These are phyloP conservation scores for Latheticus oryzae DNA, from an alignment of 2,888 invertebrate genomes.

Conservation along the genomic window DNA sequence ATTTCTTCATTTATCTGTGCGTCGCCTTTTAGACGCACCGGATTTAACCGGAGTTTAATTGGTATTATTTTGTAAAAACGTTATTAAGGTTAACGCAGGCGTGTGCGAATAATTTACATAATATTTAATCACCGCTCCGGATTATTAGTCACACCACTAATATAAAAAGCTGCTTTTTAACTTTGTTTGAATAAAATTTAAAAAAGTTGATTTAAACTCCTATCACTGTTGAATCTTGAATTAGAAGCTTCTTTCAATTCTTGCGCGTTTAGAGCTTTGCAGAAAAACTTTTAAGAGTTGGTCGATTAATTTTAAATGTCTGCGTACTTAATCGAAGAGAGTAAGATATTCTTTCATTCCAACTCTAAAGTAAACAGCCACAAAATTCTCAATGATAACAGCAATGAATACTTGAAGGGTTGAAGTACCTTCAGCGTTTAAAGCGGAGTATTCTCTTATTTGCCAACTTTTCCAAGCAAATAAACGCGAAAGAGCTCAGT, in stretches of 20 bases:
- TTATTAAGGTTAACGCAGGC: too few species aligned
- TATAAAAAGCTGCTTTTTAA: too few species aligned
- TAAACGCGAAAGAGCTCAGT: conserved; percentile 40
- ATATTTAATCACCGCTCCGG: too few species aligned
- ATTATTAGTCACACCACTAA: background rate
- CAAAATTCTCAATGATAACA: conserved; percentile 28
- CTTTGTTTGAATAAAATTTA: too few species aligned
- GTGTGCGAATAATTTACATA: too few species aligned
- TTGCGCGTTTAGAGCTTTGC: too few species aligned
- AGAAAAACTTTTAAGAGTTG: background rate
- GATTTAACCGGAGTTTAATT: conserved; percentile 16
- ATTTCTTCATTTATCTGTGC: conserved; percentile 60
- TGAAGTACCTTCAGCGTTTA: conserved; percentile 28
- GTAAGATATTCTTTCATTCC: conserved; percentile 4
- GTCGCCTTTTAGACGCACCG: conserved; percentile 11
- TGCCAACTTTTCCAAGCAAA: conserved; percentile 39
- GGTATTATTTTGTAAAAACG: conserved; percentile 17
- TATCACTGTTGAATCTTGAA: too few species aligned
- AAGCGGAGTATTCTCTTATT: conserved; percentile 33
- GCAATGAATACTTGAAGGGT: conserved; percentile 32
- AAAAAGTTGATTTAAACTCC: too few species aligned
- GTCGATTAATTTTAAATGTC: conserved; percentile 23
- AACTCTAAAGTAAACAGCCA: conserved; percentile 10
- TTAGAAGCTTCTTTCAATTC: too few species aligned
- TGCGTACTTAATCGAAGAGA: conserved; percentile 9